Evolutionary conservation across 2,888 invertebrate species (phyloP).

Genomic region (Epistrophe eligans): DNA sequence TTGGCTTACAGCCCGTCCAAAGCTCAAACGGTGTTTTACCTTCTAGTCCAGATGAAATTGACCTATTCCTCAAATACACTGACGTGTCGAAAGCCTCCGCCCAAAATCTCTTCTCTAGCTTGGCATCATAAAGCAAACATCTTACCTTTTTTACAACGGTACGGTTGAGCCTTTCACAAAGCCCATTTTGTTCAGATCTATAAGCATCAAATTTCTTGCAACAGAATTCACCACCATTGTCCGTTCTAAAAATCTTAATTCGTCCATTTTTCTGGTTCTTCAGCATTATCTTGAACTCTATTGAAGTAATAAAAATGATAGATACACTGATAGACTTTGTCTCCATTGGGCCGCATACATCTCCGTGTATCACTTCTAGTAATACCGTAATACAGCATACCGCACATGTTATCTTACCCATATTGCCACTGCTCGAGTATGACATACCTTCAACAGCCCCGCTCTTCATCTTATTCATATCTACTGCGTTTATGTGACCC

Average conservation of each 20-base stretch:
- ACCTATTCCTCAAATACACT: conserved; percentile 51
- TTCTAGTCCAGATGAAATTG: conserved; percentile 8
- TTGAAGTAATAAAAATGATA: conserved; percentile 76
- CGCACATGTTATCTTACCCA: conserved; percentile 21
- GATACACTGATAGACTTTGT: conserved; percentile 79
- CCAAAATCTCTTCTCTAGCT: conserved; percentile 38
- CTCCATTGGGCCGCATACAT: too few species aligned
- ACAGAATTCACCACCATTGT: conserved; percentile 77
- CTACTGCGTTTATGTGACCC: conserved; percentile 26
- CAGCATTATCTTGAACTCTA: conserved; percentile 77
- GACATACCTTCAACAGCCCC: conserved; percentile 16
- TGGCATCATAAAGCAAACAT: conserved; percentile 77
- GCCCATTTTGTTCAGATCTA: conserved; percentile 16
- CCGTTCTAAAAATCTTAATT: conserved; percentile 71
- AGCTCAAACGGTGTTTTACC: neutral
- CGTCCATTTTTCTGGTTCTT: conserved; percentile 76
- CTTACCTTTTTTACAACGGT: conserved; percentile 77
- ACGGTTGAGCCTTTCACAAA: conserved; percentile 78
- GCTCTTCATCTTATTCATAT: conserved; percentile 30
- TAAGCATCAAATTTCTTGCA: conserved; percentile 79
- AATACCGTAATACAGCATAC: conserved; percentile 15
- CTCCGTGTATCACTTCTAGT: conserved; percentile 35
- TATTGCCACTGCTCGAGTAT: conserved; percentile 16
- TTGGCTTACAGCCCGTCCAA: conserved; percentile 76
- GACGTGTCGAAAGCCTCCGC: conserved; percentile 59